A percentile compares a stretch with the other conserved stretches of the same genome.
Evolutionary conservation across 2,888 invertebrate species (phyloP).

Genomic region (Lamproptera curius): DNA sequence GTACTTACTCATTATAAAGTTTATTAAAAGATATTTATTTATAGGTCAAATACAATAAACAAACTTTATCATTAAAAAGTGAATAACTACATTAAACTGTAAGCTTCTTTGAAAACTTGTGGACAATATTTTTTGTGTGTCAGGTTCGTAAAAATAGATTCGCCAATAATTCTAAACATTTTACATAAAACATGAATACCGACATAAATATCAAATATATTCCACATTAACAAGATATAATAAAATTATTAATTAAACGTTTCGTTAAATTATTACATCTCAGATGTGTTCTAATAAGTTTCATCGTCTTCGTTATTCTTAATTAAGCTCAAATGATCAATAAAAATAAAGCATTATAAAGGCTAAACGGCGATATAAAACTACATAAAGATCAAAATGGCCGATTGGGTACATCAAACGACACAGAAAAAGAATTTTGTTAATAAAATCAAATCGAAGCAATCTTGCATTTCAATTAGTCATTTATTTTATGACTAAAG

Average conservation of each 20-base stretch:
- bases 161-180: too few relatives aligned
- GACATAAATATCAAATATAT: too few relatives aligned
- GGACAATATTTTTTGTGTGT: too few relatives aligned
- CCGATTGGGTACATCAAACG: conserved; percentile 4
- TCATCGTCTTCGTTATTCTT: conserved; percentile 7
- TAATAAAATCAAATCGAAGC: conserved; percentile 8
- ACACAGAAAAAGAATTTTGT: conserved; percentile 1
- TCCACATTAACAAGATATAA: too few relatives aligned
- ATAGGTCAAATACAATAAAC: too few relatives aligned
- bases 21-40: too few relatives aligned
- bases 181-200: too few relatives aligned
- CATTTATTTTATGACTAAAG: not conserved
- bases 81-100: too few relatives aligned
- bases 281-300: not conserved
- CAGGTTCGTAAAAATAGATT: too few relatives aligned
- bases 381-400: conserved; percentile 3
- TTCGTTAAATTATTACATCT: conserved; percentile 9
- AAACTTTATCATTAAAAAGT: too few relatives aligned
- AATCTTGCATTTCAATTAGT: conserved; percentile 1
- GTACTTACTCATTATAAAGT: too few relatives aligned
- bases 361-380: conserved; percentile 6
- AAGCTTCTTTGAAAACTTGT: too few relatives aligned
- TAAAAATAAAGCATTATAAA: conserved; percentile 10
- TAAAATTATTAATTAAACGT: not conserved
- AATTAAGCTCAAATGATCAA: conserved; percentile 11